Percentiles rank a stretch among this genome's conserved stretches.
phyloP scores from a whole-genome alignment of 2,888 invertebrate genomes.

The Trissoscelio sp. region DNA sequence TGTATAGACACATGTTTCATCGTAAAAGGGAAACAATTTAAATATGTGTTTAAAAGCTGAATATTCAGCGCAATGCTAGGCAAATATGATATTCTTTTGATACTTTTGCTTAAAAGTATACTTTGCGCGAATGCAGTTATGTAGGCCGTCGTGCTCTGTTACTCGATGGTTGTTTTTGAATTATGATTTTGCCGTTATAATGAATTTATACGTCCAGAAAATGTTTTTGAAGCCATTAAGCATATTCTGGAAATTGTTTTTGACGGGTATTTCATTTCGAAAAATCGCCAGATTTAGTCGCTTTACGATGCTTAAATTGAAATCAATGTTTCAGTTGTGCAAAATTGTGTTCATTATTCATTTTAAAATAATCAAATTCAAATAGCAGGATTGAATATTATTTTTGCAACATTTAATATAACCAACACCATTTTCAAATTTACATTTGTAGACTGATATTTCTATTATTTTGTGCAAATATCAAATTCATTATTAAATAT shows the following conservation, averaged over 20 bases:
- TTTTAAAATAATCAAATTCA: too few relatives aligned
- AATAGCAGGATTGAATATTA: too few relatives aligned
- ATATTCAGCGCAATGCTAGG: conserved; percentile 37
- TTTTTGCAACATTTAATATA: too few relatives aligned
- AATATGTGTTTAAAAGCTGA: conserved; percentile 35
- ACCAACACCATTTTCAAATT: too few relatives aligned
- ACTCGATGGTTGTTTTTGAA: conserved; percentile 11
- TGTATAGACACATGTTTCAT: conserved; percentile 37
- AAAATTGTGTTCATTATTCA: too few relatives aligned
- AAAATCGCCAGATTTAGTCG: too few relatives aligned
- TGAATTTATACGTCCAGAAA: not conserved
- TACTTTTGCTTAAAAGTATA: conserved; percentile 22
- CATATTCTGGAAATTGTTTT: not conserved
- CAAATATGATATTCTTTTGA: conserved; percentile 40
- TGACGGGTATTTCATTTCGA: not conserved
- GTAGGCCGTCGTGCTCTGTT: not conserved
- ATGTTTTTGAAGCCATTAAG: not conserved
- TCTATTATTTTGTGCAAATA: too few relatives aligned
- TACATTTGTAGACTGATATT: too few relatives aligned
- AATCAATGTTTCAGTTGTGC: too few relatives aligned
- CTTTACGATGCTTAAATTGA: too few relatives aligned
- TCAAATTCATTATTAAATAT: not conserved
- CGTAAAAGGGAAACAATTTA: conserved; percentile 47
- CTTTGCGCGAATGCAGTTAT: conserved; percentile 18
- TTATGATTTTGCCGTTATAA: conserved; percentile 17